Evolutionary conservation across 2,888 invertebrate genomes (phyloP).

Genomic region (Tetrapedia diversipes): DNA sequence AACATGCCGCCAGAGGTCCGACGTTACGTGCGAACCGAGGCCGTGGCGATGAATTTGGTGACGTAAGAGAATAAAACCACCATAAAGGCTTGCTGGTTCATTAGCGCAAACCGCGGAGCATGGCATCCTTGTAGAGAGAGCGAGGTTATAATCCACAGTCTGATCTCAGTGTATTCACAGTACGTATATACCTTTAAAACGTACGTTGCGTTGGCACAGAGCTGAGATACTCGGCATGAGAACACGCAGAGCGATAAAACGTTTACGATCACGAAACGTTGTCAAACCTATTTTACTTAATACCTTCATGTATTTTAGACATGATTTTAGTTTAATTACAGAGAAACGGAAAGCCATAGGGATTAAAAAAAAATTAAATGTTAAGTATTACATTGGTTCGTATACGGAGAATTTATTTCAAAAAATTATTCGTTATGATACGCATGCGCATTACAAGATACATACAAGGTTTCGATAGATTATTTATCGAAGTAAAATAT

Average conservation of each 20-base stretch:
- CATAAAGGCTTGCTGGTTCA: conserved; percentile 73
- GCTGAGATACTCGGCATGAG: not conserved
- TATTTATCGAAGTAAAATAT: not conserved
- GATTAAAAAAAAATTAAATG: too few species aligned
- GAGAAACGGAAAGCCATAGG: too few species aligned
- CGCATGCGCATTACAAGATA: conserved; percentile 20
- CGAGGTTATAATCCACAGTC: conserved; percentile 62
- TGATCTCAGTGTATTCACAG: conserved; percentile 41
- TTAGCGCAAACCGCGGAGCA: conserved; percentile 69
- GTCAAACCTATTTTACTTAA: not conserved
- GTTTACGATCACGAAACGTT: conserved; percentile 1
- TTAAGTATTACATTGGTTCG: not conserved
- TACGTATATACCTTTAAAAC: conserved; percentile 41
- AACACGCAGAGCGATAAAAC: conserved; percentile 15
- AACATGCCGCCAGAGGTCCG: conserved; percentile 63
- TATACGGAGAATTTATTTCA: not conserved
- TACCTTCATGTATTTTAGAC: not conserved
- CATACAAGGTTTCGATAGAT: not conserved
- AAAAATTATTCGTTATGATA: not conserved
- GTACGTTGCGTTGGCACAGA: conserved; percentile 16
- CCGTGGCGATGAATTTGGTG: conserved; percentile 62
- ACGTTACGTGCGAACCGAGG: conserved; percentile 44
- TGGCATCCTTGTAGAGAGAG: conserved; percentile 56
- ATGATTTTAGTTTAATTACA: not conserved
- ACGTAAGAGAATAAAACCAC: conserved; percentile 74